Evolutionary conservation across 1,140 invertebrate species (phyloP).

Genomic region (Mylabris phalerata): DNA sequence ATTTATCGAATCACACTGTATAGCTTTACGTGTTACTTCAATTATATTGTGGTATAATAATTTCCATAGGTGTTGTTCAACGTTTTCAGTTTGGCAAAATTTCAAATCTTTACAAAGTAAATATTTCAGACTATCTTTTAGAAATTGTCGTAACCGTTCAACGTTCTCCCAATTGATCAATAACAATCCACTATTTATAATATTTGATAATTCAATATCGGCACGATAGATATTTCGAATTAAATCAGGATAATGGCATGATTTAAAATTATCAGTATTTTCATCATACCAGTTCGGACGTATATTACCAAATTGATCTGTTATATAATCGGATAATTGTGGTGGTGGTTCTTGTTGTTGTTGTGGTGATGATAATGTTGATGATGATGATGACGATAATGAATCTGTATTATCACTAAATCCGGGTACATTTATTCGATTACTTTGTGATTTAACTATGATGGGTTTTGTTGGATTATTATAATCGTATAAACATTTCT

Average conservation of each 20-base stretch:
- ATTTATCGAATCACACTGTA: constrained; percentile 42
- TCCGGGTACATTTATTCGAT: constrained; percentile 37
- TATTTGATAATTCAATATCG: constrained; percentile 50
- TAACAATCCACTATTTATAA: constrained; percentile 45
- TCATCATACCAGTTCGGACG: constrained; percentile 51
- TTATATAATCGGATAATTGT: constrained; percentile 33
- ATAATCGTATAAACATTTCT: constrained; percentile 57
- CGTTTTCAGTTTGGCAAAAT: constrained; percentile 80
- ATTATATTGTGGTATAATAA: constrained; percentile 87
- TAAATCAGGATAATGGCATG: constrained; percentile 46
- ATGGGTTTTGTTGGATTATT: constrained; percentile 66
- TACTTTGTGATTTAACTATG: constrained; percentile 49
- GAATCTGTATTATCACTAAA: constrained; percentile 30
- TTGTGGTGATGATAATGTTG: background rate
- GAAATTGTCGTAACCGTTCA: constrained; percentile 44
- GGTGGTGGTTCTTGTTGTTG: constrained; percentile 14
- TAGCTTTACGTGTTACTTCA: constrained; percentile 65
- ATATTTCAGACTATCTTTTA: constrained; percentile 67
- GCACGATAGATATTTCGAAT: constrained; percentile 50
- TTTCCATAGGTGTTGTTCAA: constrained; percentile 90
- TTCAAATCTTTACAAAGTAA: constrained; percentile 76
- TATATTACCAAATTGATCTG: constrained; percentile 46
- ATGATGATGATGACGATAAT: background rate
- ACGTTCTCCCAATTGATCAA: constrained; percentile 48
- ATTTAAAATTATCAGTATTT: constrained; percentile 47